These are phyloP conservation scores for Apis laboriosa DNA, from an alignment of 1,140 invertebrate species.

Conservation along the genomic window DNA sequence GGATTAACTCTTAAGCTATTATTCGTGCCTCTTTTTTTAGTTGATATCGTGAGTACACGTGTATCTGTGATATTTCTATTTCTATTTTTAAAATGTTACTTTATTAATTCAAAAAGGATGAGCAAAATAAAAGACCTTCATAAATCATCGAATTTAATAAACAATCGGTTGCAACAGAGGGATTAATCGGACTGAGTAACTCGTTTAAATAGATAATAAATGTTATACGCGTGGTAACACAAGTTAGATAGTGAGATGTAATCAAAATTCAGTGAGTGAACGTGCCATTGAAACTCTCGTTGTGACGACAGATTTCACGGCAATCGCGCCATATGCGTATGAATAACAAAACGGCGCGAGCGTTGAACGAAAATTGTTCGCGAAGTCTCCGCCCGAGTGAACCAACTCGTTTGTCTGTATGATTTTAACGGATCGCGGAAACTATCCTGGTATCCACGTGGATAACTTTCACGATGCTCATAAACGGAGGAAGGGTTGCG, in stretches of 20 bases:
- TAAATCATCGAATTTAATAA: neutral
- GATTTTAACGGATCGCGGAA: conserved; percentile 18
- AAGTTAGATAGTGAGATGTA: neutral
- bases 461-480: neutral
- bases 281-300: conserved; percentile 10
- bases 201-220: conserved; percentile 4
- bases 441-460: neutral
- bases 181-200: conserved; percentile 1
- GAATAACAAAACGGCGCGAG: conserved; percentile 9
- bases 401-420: conserved; percentile 17
- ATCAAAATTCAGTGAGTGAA: conserved; percentile 39
- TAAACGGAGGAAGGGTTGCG: neutral
- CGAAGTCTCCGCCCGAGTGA: neutral
- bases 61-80: too few relatives aligned
- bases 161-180: too few relatives aligned
- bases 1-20: neutral
- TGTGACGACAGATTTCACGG: conserved; percentile 23
- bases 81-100: too few relatives aligned
- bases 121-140: neutral
- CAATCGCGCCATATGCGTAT: conserved; percentile 12
- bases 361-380: conserved; percentile 24
- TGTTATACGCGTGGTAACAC: neutral
- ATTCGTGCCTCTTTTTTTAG: neutral
- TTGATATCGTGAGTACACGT: too few relatives aligned
- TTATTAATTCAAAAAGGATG: too few relatives aligned